phyloP scores from a whole-genome alignment of 2,113 vertebrate genomes.

The Brevimyrus niger region DNA sequence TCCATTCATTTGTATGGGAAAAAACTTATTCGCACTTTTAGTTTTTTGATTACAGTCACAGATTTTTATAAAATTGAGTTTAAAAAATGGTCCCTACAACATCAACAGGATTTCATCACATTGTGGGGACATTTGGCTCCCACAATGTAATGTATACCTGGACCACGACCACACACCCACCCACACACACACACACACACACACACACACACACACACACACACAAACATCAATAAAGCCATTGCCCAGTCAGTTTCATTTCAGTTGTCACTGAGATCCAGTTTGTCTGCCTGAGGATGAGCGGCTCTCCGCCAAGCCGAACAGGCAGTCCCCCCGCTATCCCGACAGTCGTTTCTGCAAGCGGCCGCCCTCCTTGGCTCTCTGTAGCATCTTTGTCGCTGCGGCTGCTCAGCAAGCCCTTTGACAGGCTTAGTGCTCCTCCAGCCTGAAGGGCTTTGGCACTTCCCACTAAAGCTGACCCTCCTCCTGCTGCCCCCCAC shows the following conservation, averaged over 20 bases:
- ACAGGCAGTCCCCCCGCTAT: constrained; percentile 28
- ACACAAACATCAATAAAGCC: not conserved
- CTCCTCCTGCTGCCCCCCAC: constrained; percentile 43
- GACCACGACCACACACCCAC: no score
- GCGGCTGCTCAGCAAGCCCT: constrained; percentile 37
- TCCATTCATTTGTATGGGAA: no score
- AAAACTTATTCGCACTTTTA: no score
- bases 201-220: no score
- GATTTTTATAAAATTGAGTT: no score
- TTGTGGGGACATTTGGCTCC: not conserved
- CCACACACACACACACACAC: no score
- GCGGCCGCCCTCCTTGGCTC: constrained; percentile 40
- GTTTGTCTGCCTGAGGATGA: constrained; percentile 55
- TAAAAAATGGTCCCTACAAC: not conserved
- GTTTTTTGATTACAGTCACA: no score
- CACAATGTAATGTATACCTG: no score
- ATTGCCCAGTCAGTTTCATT: constrained; percentile 46
- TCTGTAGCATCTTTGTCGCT: constrained; percentile 63
- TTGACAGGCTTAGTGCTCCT: constrained; percentile 52
- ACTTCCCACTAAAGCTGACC: constrained; percentile 53
- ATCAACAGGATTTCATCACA: not conserved
- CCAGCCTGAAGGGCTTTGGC: constrained; percentile 44
- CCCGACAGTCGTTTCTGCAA: constrained; percentile 29
- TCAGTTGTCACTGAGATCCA: constrained; percentile 53
- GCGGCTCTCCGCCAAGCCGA: constrained; percentile 38